These are phyloP conservation scores for Isurus oxyrinchus DNA, from an alignment of 2,113 vertebrate genomes.

Conservation along the genomic window DNA sequence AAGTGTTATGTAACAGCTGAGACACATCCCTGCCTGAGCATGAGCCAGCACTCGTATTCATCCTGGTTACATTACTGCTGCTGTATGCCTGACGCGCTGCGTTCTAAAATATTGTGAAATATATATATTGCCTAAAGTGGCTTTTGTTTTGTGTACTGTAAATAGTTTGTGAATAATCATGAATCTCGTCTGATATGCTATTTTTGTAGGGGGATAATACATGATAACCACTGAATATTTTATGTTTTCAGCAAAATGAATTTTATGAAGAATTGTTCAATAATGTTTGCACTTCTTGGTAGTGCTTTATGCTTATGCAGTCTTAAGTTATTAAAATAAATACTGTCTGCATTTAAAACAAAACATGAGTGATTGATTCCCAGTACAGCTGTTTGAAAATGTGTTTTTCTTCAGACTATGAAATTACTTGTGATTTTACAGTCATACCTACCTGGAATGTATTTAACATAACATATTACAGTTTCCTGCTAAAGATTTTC, in stretches of 20 bases:
- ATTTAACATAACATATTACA: not conserved
- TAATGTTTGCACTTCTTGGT: slow-evolving; percentile 86
- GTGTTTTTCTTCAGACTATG: not conserved
- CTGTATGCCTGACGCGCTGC: slow-evolving; percentile 79
- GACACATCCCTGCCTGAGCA: slow-evolving; percentile 57
- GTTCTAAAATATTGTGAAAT: slow-evolving; percentile 70
- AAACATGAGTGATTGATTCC: not conserved
- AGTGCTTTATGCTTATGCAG: slow-evolving; percentile 90
- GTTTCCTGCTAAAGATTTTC: not conserved
- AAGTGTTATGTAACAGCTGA: slow-evolving; percentile 72
- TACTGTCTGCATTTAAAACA: slow-evolving; percentile 63
- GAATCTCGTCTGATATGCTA: slow-evolving; percentile 76
- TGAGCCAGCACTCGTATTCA: slow-evolving; percentile 44
- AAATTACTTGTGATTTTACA: not conserved
- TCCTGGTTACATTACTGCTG: slow-evolving; percentile 57
- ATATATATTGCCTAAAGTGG: slow-evolving; percentile 64
- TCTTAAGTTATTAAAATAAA: slow-evolving; percentile 95
- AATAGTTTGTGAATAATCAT: slow-evolving; percentile 87
- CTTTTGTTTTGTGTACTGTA: slow-evolving; percentile 68
- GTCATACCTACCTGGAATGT: too few relatives aligned
- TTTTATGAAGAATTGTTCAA: slow-evolving; percentile 71
- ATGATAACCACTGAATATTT: slow-evolving; percentile 57
- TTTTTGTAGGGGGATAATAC: slow-evolving; percentile 82
- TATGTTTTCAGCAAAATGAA: slow-evolving; percentile 68
- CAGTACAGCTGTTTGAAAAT: not conserved